Evolutionary conservation across 1,140 invertebrate species (phyloP).

Genomic region (Tachypleus tridentatus): DNA sequence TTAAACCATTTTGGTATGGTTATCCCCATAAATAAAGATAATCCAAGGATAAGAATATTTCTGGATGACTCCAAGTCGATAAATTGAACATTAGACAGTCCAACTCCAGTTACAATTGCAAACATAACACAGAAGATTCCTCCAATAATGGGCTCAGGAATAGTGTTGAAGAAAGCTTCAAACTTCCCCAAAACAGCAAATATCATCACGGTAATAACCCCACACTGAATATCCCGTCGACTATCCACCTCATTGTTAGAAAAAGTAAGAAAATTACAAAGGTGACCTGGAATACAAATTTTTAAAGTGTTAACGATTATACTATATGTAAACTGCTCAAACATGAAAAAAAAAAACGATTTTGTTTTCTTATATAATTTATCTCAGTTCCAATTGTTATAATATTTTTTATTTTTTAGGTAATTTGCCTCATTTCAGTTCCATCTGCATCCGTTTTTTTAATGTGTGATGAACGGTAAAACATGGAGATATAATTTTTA

Average conservation of each 20-base stretch:
- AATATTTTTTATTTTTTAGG: no score
- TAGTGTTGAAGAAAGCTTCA: constrained; percentile 71
- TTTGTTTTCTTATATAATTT: no score
- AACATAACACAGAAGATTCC: constrained; percentile 77
- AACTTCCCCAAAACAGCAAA: constrained; percentile 68
- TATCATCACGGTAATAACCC: constrained; percentile 58
- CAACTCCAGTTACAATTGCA: constrained; percentile 67
- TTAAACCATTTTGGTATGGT: constrained; percentile 62
- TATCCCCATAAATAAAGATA: constrained; percentile 70
- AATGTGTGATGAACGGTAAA: no score
- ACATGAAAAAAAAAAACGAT: no score
- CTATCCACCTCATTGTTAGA: constrained; percentile 49
- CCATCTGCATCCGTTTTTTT: no score
- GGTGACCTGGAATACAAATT: no score
- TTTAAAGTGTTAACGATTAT: constrained; percentile 9
- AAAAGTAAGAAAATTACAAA: constrained; percentile 26
- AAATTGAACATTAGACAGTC: constrained; percentile 66
- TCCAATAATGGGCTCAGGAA: constrained; percentile 72
- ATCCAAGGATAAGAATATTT: constrained; percentile 73
- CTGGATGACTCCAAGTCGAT: constrained; percentile 60
- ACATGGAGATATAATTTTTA: no score
- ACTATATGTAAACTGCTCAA: constrained; percentile 1
- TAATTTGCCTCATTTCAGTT: no score
- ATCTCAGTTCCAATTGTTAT: no score
- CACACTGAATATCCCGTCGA: constrained; percentile 68